Percentiles rank a stretch among this genome's conserved stretches.
Evolutionary conservation across 2,113 vertebrate genomes (phyloP).

Genomic region (Typhlomys cinereus): DNA sequence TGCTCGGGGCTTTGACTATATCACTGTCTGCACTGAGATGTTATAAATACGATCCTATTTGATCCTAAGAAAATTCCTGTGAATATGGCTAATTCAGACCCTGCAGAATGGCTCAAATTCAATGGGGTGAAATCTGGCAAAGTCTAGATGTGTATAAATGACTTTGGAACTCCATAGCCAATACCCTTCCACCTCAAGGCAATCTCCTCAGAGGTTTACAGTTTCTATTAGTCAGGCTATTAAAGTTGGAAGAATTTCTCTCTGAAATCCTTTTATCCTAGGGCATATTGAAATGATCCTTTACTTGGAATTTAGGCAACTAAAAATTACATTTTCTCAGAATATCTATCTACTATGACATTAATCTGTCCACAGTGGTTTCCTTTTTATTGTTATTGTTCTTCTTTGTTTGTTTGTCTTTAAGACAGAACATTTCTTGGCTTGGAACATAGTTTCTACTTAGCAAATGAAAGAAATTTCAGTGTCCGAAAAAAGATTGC

Average conservation of each 20-base stretch:
- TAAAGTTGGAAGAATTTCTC: slow-evolving; percentile 29
- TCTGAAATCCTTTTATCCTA: slow-evolving; percentile 8
- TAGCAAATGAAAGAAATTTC: neutral
- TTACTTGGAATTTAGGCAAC: neutral
- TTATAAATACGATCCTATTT: neutral
- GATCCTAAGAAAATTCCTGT: neutral
- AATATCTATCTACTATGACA: neutral
- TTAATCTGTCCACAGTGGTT: neutral
- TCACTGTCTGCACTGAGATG: neutral
- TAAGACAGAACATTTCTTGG: neutral
- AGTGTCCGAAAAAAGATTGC: neutral
- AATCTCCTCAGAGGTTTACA: neutral
- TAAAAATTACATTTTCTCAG: neutral
- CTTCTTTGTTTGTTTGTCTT: neutral
- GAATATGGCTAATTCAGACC: neutral
- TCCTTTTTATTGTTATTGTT: neutral
- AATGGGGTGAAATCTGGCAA: slow-evolving; percentile 37
- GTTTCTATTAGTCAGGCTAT: slow-evolving; percentile 1
- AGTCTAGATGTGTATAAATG: neutral
- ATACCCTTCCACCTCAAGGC: neutral
- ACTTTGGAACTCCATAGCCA: neutral
- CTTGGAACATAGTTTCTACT: neutral
- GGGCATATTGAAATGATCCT: slow-evolving; percentile 32
- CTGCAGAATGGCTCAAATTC: neutral
- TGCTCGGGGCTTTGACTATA: neutral